These are phyloP conservation scores for Pandemis corylana DNA, from an alignment of 2,888 invertebrate species.

Conservation along the genomic window DNA sequence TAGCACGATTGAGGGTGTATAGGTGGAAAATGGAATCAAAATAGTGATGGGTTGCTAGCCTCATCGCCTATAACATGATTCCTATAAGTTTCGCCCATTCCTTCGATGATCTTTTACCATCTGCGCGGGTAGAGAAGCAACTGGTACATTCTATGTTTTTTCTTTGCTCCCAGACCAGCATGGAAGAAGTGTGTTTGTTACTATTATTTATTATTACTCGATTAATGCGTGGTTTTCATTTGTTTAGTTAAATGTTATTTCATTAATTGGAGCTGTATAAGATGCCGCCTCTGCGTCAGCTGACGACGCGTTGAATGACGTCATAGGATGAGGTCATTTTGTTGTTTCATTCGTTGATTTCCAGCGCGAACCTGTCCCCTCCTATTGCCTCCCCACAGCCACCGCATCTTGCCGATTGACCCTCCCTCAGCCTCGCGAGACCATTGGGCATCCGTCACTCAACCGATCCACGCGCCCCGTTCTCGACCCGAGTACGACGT, in stretches of 20 bases:
- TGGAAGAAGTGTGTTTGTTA: too few species aligned
- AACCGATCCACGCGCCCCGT: slow-evolving; percentile 78
- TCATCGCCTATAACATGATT: too few species aligned
- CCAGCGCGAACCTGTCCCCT: slow-evolving; percentile 14
- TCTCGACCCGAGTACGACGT: slow-evolving; percentile 72
- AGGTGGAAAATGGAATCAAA: too few species aligned
- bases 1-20: too few species aligned
- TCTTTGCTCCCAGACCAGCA: too few species aligned
- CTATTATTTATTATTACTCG: neutral
- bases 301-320: slow-evolving; percentile 23
- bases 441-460: slow-evolving; percentile 77
- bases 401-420: slow-evolving; percentile 43
- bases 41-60: too few species aligned
- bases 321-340: slow-evolving; percentile 36
- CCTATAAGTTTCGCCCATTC: too few species aligned
- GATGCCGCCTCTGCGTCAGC: neutral
- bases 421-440: slow-evolving; percentile 45
- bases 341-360: slow-evolving; percentile 19
- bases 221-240: neutral
- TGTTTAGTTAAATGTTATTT: too few species aligned
- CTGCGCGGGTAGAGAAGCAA: too few species aligned
- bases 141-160: too few species aligned
- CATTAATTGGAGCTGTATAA: slow-evolving; percentile 1
- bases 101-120: too few species aligned
- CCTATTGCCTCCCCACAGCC: too few species aligned